phyloP scores from a whole-genome alignment of 2,797 vertebrate genomes.

The Pseudomugil tenellus region DNA sequence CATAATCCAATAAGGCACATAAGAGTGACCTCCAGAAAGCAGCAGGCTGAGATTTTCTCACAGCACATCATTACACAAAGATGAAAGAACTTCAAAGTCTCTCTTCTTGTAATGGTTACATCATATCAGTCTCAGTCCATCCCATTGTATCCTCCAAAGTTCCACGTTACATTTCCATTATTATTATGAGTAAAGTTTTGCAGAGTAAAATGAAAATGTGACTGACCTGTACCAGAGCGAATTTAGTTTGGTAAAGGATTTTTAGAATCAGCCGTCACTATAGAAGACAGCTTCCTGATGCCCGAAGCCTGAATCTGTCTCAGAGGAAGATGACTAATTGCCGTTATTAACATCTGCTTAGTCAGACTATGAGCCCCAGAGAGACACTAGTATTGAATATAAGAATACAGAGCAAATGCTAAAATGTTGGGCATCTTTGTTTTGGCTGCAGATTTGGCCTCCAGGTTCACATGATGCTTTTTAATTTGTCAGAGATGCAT shows the following conservation, averaged over 20 bases:
- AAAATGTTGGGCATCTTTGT: neutral
- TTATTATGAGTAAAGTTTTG: slow-evolving; percentile 14
- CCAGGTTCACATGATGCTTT: neutral
- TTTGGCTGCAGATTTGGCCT: neutral
- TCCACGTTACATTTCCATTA: slow-evolving; percentile 37
- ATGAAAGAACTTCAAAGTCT: slow-evolving; percentile 52
- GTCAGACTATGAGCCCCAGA: slow-evolving; percentile 15
- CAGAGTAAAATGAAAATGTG: slow-evolving; percentile 3
- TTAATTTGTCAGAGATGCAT: neutral
- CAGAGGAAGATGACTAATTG: slow-evolving; percentile 28
- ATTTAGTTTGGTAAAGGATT: slow-evolving; percentile 21
- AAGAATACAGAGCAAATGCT: slow-evolving; percentile 7
- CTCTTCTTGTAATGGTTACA: slow-evolving; percentile 46
- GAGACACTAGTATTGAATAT: neutral
- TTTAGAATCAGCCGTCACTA: slow-evolving; percentile 17
- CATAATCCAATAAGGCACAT: slow-evolving; percentile 9
- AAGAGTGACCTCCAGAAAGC: slow-evolving; percentile 17
- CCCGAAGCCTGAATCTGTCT: slow-evolving; percentile 16
- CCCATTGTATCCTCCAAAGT: slow-evolving; percentile 36
- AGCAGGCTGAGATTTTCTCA: slow-evolving; percentile 17
- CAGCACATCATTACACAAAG: slow-evolving; percentile 47
- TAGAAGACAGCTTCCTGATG: slow-evolving; percentile 19
- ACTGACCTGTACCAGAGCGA: neutral
- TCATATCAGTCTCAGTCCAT: slow-evolving; percentile 42
- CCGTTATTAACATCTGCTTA: slow-evolving; percentile 14